Percentiles rank a stretch among this genome's conserved stretches.
These are phyloP conservation scores for Pelobates fuscus DNA, from an alignment of 2,113 vertebrate species.

Conservation along the genomic window DNA sequence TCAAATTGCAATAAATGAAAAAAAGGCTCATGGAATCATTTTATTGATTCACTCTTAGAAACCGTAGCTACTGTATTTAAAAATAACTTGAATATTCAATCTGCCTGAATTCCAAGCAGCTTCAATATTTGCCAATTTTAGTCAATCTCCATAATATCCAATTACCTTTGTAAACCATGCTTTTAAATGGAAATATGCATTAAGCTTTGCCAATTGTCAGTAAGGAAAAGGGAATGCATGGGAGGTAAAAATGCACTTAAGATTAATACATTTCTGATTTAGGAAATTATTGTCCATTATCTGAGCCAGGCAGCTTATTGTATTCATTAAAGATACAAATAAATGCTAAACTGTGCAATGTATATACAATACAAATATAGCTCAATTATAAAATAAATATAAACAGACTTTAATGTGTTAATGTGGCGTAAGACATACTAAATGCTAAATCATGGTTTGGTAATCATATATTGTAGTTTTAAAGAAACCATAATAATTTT, in stretches of 20 bases:
- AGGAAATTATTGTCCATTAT: too few relatives aligned
- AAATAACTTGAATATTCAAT: background rate
- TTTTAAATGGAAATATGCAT: constrained; percentile 21
- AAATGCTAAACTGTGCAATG: too few relatives aligned
- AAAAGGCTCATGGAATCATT: constrained; percentile 12
- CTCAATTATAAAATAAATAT: too few relatives aligned
- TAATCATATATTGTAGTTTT: too few relatives aligned
- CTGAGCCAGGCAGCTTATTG: too few relatives aligned
- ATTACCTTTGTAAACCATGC: constrained; percentile 9
- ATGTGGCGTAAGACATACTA: too few relatives aligned
- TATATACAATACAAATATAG: too few relatives aligned
- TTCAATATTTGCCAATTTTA: constrained; percentile 26
- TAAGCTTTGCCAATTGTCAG: constrained; percentile 15
- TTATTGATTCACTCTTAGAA: constrained; percentile 32
- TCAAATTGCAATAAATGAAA: constrained; percentile 28
- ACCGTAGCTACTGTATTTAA: background rate
- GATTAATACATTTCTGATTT: background rate
- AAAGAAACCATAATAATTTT: too few relatives aligned
- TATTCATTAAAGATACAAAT: background rate
- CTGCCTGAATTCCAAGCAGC: background rate
- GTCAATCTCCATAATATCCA: constrained; percentile 20
- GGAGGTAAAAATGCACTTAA: background rate
- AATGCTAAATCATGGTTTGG: too few relatives aligned
- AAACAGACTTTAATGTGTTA: too few relatives aligned
- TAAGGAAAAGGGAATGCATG: background rate